Conservation (phyloP, 2,888 invertebrate genomes). For the Xanthorhoe spadicearia region DNA sequence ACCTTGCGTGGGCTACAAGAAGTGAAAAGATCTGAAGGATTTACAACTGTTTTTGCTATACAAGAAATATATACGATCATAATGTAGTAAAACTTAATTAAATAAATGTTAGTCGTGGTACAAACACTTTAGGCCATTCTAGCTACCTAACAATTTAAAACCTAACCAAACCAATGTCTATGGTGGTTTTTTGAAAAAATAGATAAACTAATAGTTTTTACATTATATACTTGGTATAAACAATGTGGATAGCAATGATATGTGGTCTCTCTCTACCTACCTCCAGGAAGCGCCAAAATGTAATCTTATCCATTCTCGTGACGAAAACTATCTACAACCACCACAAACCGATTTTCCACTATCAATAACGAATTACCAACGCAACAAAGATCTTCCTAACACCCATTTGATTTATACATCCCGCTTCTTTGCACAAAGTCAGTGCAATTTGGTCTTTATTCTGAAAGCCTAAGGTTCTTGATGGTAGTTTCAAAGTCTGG, state of each 20-base stretch:
- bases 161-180: too few relatives aligned
- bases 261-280: too few relatives aligned
- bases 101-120: too few relatives aligned
- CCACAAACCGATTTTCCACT: constrained; percentile 14
- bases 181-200: too few relatives aligned
- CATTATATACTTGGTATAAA: too few relatives aligned
- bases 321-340: not conserved
- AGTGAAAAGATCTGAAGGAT: constrained; percentile 1
- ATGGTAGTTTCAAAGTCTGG: constrained; percentile 41
- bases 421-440: not conserved
- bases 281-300: too few relatives aligned
- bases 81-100: too few relatives aligned
- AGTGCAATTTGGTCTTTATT: constrained; percentile 6
- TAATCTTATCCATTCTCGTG: not conserved
- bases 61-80: too few relatives aligned
- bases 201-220: too few relatives aligned
- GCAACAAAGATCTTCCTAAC: constrained; percentile 16
- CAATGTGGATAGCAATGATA: too few relatives aligned
- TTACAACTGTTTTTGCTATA: not conserved
- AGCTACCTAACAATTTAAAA: too few relatives aligned
- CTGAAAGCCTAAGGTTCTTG: not conserved
- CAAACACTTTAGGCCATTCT: too few relatives aligned
- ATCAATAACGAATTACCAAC: constrained; percentile 5
- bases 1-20: constrained; percentile 9
- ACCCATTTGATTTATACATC: constrained; percentile 20